phyloP scores from a whole-genome alignment of 2,797 vertebrate genomes.

The Heteromormyrus szaboi region DNA sequence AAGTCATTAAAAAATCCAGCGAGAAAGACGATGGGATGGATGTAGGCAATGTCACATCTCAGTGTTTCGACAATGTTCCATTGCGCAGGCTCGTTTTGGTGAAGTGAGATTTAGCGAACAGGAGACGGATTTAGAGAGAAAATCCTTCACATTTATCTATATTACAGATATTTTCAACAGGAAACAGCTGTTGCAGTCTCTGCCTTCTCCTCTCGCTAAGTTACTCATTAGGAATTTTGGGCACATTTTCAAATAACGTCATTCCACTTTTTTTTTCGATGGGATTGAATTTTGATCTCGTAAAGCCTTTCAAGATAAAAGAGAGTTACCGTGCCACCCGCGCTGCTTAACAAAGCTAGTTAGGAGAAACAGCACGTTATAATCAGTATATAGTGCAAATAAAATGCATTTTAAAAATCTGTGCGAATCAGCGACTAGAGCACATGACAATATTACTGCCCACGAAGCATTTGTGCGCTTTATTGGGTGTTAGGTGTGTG shows the following conservation, averaged over 20 bases:
- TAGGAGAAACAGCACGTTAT: constrained; percentile 25
- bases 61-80: constrained; percentile 99
- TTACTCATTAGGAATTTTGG: constrained; percentile 99
- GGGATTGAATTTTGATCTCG: constrained; percentile 68
- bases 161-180: constrained; percentile 99
- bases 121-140: constrained; percentile 99
- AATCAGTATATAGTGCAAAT: not conserved
- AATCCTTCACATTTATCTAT: constrained; percentile 99
- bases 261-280: constrained; percentile 70
- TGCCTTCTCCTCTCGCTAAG: constrained; percentile 97
- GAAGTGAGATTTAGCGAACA: constrained; percentile 99
- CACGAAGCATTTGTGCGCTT: constrained; percentile 23
- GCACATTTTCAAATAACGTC: constrained; percentile 98
- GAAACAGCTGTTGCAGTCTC: constrained; percentile 99
- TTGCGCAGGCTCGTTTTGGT: constrained; percentile 97
- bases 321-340: constrained; percentile 36
- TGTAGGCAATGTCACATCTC: constrained; percentile 98
- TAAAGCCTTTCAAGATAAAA: constrained; percentile 57
- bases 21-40: constrained; percentile 87
- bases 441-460: constrained; percentile 2
- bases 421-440: constrained; percentile 1
- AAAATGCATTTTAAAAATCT: not conserved
- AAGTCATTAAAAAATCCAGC: constrained; percentile 93
- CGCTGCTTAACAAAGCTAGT: constrained; percentile 35
- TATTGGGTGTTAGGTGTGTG: not conserved